A percentile compares a stretch with the other conserved stretches of the same genome.
Conservation (phyloP, 2,888 invertebrate species). For the Adelognathus sp. region DNA sequence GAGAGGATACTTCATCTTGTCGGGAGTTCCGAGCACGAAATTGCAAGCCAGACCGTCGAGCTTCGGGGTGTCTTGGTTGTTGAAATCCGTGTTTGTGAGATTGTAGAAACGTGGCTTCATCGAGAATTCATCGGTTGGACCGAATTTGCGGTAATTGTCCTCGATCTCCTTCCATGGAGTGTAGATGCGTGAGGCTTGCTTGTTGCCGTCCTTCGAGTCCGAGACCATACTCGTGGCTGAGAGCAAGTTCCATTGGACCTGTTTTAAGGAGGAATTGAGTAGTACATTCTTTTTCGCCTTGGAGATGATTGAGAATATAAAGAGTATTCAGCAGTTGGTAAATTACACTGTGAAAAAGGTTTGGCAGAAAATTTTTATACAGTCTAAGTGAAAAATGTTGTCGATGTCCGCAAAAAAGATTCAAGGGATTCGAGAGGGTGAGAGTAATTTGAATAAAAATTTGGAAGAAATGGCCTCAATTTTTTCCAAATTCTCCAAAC, state of each 20-base stretch:
- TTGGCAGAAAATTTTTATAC: too few species aligned
- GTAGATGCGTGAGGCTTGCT: constrained; percentile 84
- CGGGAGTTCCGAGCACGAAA: constrained; percentile 95
- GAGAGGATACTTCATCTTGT: constrained; percentile 93
- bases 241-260: constrained; percentile 92
- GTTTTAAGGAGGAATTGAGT: too few species aligned
- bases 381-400: too few species aligned
- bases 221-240: constrained; percentile 85
- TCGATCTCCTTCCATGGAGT: constrained; percentile 90
- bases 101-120: constrained; percentile 97
- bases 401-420: too few species aligned
- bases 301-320: too few species aligned
- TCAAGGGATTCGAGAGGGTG: too few species aligned
- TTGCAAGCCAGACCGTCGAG: constrained; percentile 96
- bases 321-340: too few species aligned
- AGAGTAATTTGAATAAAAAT: too few species aligned
- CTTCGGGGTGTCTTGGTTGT: constrained; percentile 92
- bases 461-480: too few species aligned
- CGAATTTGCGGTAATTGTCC: constrained; percentile 86
- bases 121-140: constrained; percentile 85
- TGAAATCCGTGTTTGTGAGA: constrained; percentile 89
- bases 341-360: too few species aligned
- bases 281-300: neutral
- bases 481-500: too few species aligned
- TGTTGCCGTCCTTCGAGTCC: constrained; percentile 82